A percentile compares a stretch with the other conserved stretches of the same genome.
Evolutionary conservation across 2,888 invertebrate genomes (phyloP).

Genomic region (Eupeodes latifasciatus): DNA sequence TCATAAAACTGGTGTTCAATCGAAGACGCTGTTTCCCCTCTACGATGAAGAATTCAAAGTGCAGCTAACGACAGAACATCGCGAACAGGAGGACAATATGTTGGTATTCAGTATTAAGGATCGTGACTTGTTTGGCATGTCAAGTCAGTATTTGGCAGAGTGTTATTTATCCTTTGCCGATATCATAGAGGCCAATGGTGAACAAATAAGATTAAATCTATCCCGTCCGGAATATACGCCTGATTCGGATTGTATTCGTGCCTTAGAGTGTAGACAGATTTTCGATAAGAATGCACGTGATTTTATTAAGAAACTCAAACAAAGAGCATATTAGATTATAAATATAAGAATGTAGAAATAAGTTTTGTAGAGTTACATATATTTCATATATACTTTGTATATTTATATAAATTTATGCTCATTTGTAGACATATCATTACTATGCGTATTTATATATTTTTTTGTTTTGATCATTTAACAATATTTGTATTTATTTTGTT

Average conservation of each 20-base stretch:
- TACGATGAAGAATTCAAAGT: slow-evolving; percentile 97
- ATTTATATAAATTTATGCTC: background rate
- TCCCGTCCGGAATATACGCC: slow-evolving; percentile 89
- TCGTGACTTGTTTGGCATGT: slow-evolving; percentile 95
- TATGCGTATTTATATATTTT: background rate
- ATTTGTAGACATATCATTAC: slow-evolving; percentile 8
- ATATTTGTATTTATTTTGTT: background rate
- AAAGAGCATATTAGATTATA: slow-evolving; percentile 84
- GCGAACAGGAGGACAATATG: slow-evolving; percentile 88
- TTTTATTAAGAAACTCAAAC: slow-evolving; percentile 92
- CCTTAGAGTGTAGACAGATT: slow-evolving; percentile 90
- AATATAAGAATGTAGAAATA: background rate
- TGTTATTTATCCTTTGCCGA: slow-evolving; percentile 93
- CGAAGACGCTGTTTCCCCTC: slow-evolving; percentile 95
- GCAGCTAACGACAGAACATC: slow-evolving; percentile 93
- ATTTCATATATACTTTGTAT: background rate
- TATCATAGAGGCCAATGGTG: slow-evolving; percentile 87
- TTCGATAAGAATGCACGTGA: slow-evolving; percentile 95
- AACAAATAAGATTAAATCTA: slow-evolving; percentile 90
- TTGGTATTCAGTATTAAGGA: slow-evolving; percentile 97
- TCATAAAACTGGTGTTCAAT: slow-evolving; percentile 95
- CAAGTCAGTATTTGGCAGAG: slow-evolving; percentile 97
- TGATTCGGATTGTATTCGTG: slow-evolving; percentile 85
- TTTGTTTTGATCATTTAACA: background rate
- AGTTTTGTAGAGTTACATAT: too few relatives aligned